phyloP scores from a whole-genome alignment of 2,797 vertebrate genomes.

The Falco concolor region DNA sequence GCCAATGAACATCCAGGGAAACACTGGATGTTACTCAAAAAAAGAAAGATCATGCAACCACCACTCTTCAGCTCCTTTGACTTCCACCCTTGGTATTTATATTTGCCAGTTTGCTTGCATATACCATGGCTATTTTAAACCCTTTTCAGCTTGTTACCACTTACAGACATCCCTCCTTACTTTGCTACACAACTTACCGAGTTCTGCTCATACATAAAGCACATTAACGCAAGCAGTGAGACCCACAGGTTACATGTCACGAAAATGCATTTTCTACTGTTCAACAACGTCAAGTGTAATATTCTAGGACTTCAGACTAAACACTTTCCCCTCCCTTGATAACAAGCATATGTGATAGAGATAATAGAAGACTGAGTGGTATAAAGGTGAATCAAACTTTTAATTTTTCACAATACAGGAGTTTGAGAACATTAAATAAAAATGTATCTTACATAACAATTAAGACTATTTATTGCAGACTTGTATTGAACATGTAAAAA shows the following conservation, averaged over 20 bases:
- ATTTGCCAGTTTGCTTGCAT: neutral
- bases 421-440: neutral
- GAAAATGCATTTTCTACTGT: neutral
- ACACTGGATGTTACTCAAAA: neutral
- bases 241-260: neutral
- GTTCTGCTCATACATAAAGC: neutral
- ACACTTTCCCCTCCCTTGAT: neutral
- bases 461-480: neutral
- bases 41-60: neutral
- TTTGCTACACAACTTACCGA: neutral
- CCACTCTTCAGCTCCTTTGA: neutral
- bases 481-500: neutral
- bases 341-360: neutral
- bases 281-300: neutral
- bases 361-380: neutral
- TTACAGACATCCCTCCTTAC: neutral
- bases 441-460: neutral
- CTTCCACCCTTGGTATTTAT: neutral
- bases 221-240: neutral
- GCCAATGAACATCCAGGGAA: neutral
- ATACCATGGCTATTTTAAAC: neutral
- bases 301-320: neutral
- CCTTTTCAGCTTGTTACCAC: neutral
- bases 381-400: neutral
- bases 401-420: neutral